Percentiles rank a stretch among this genome's conserved stretches.
Conservation (phyloP, 2,797 vertebrate genomes). For the Mallotus villosus region DNA sequence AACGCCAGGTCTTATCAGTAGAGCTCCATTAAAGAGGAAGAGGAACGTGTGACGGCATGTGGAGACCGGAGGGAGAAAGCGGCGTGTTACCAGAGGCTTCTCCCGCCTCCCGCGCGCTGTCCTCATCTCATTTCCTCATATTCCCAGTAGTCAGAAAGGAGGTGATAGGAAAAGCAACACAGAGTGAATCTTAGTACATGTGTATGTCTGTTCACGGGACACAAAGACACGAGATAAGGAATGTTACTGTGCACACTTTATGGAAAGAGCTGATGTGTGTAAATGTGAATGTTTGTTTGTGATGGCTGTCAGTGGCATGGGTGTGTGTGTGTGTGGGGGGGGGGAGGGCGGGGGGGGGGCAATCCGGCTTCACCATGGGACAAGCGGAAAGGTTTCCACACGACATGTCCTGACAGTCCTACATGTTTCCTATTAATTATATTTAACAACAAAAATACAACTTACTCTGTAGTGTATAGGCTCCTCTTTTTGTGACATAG, state of each 20-base stretch:
- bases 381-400: constrained; percentile 56
- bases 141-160: not conserved
- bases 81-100: constrained; percentile 12
- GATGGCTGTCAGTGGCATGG: constrained; percentile 34
- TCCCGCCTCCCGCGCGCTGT: constrained; percentile 26
- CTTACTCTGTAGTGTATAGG: constrained; percentile 54
- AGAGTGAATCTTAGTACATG: not conserved
- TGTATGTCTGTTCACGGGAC: not conserved
- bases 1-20: constrained; percentile 33
- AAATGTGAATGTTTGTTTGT: constrained; percentile 15
- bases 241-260: constrained; percentile 16
- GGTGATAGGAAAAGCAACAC: not conserved
- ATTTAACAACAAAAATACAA: constrained; percentile 59
- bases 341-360: constrained; percentile 20
- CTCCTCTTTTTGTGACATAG: constrained; percentile 65
- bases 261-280: constrained; percentile 10
- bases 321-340: constrained; percentile 25
- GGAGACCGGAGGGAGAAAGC: constrained; percentile 34
- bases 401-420: constrained; percentile 67
- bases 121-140: constrained; percentile 1
- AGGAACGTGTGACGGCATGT: constrained; percentile 56
- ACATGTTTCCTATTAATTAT: constrained; percentile 66
- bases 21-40: constrained; percentile 19
- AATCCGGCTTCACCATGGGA: constrained; percentile 39
- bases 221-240: not conserved